These are phyloP conservation scores for Rutpela maculata DNA, from an alignment of 2,888 invertebrate genomes.

Conservation along the genomic window DNA sequence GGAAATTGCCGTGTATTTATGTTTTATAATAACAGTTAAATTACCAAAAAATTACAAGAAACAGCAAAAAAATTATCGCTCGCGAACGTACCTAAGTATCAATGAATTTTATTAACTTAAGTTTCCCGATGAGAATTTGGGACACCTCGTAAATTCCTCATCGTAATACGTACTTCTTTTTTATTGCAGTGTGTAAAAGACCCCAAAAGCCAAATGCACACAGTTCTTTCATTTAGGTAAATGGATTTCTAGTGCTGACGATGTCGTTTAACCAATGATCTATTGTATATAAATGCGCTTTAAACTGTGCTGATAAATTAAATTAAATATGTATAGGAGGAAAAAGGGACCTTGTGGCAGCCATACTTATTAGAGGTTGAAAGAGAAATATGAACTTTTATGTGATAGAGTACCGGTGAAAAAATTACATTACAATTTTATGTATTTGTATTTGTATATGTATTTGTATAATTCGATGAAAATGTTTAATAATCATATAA, in stretches of 20 bases:
- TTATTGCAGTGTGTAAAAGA: constrained; percentile 23
- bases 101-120: background rate
- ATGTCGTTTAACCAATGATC: constrained; percentile 41
- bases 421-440: too few species aligned
- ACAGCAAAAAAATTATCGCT: too few species aligned
- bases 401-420: too few species aligned
- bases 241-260: constrained; percentile 45
- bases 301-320: constrained; percentile 42
- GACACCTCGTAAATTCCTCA: constrained; percentile 8
- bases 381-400: too few species aligned
- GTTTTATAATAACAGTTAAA: too few species aligned
- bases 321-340: constrained; percentile 35
- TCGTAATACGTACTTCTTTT: constrained; percentile 19
- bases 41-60: too few species aligned
- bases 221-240: constrained; percentile 44
- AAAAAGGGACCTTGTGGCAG: background rate
- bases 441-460: too few species aligned
- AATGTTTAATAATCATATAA: too few species aligned
- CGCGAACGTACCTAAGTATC: too few species aligned
- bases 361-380: too few species aligned
- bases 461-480: too few species aligned
- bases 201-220: constrained; percentile 33
- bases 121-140: constrained; percentile 13
- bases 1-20: too few species aligned
- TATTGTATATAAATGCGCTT: constrained; percentile 44